phyloP scores from a whole-genome alignment of 1,140 invertebrate species.

The Lepidurus couesii region DNA sequence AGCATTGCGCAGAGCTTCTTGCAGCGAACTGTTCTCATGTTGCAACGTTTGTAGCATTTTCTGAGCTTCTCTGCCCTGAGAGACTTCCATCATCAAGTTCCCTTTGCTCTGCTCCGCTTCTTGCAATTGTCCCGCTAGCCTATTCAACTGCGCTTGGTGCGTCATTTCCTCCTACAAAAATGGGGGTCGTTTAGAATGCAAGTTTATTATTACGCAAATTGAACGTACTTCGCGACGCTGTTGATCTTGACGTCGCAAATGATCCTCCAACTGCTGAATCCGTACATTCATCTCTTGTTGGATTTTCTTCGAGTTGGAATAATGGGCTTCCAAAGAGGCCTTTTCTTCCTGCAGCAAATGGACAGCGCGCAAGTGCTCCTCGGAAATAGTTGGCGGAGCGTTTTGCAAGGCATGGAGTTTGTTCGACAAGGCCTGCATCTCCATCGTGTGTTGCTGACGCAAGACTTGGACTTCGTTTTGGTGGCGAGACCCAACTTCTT shows the following conservation, averaged over 20 bases:
- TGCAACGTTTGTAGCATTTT: background rate
- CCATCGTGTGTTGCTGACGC: constrained; percentile 52
- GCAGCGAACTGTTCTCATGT: constrained; percentile 22
- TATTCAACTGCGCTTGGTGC: constrained; percentile 14
- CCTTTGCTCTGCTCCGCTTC: constrained; percentile 28
- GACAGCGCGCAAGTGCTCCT: constrained; percentile 50
- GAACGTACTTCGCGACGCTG: constrained; percentile 38
- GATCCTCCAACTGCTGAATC: constrained; percentile 51
- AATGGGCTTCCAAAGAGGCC: constrained; percentile 48
- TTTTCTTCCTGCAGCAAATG: constrained; percentile 53
- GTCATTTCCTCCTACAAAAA: constrained; percentile 21
- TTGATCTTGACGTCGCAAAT: constrained; percentile 47
- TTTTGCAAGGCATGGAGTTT: constrained; percentile 46
- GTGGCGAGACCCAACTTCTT: constrained; percentile 51
- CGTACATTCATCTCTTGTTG: constrained; percentile 49
- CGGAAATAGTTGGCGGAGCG: constrained; percentile 38
- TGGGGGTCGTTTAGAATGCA: background rate
- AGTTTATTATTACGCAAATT: too few relatives aligned
- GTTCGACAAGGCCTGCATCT: constrained; percentile 48
- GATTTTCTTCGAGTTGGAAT: constrained; percentile 28
- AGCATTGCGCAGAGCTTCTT: constrained; percentile 26
- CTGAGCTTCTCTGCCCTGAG: background rate
- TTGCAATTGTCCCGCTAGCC: constrained; percentile 24
- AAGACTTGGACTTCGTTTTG: constrained; percentile 54
- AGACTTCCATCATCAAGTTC: constrained; percentile 4